These are phyloP conservation scores for Nephrotoma flavescens DNA, from an alignment of 2,888 invertebrate species.

Conservation along the genomic window DNA sequence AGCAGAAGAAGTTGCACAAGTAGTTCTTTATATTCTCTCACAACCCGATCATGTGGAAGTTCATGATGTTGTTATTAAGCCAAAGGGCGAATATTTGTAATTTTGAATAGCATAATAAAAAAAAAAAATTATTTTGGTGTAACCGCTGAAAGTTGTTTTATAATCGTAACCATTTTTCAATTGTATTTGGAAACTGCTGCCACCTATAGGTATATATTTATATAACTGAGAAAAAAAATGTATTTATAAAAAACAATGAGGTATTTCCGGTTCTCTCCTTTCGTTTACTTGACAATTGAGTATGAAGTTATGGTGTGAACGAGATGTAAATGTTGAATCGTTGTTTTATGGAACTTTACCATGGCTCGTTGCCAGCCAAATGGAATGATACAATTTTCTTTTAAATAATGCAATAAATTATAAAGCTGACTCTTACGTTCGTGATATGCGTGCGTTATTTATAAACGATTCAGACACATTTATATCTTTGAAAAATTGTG, in stretches of 20 bases:
- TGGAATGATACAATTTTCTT: not conserved
- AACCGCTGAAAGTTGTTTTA: not conserved
- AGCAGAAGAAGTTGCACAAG: conserved; percentile 18
- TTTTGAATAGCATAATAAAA: not conserved
- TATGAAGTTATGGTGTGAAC: not conserved
- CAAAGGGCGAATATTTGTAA: conserved; percentile 19
- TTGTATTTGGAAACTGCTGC: not conserved
- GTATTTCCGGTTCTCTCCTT: not conserved
- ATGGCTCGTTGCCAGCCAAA: not conserved
- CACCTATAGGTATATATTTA: not conserved
- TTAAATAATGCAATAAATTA: not conserved
- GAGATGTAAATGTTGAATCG: not conserved
- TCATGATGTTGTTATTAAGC: conserved; percentile 19
- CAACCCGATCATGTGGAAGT: conserved; percentile 20
- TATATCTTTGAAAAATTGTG: not conserved
- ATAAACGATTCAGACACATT: not conserved
- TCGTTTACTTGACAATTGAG: not conserved
- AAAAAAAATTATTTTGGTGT: not conserved
- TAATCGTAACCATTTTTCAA: not conserved
- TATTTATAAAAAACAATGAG: not conserved
- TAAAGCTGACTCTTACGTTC: not conserved
- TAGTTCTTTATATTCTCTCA: conserved; percentile 18
- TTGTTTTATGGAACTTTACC: not conserved
- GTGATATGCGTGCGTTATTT: not conserved
- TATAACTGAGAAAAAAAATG: not conserved